Base-by-base conservation (phyloP, 2,888 invertebrate genomes). In the Tipula helvola region DNA sequence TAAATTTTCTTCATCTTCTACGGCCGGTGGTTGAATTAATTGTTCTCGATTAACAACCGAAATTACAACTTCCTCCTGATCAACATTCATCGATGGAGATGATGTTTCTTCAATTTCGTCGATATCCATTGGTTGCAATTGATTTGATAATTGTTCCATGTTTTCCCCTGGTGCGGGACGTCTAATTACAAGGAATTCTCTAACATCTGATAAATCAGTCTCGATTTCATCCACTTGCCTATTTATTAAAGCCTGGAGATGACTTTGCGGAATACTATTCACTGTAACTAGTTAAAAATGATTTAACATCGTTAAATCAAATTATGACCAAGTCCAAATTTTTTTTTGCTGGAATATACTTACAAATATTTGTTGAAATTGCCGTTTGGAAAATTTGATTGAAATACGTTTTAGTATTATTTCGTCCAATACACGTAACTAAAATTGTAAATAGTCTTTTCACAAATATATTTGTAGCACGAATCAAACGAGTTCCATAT, bases 51-150 rank as follows among this genome's bases (percentile, higher is more conserved):
- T 88, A 88, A 88, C 86, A 87, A 87, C 47, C 88, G 87, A 87
- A 88, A 83, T 57, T 2, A 57, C 57, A 57, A 57, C 36, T 36
- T 87, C 87, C 5, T 87, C 87, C 4, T 28, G n/a, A 39, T 86
- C 86, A 36, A 52, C 57, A 52, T 57, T 39, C 36, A 87, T 88
- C 87, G 86, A 88, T 88, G 87, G 88, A 88, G 83, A 88, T 87
- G 57, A 89, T 88, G 83, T 88, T 88, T 13, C 90, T 89, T 57
- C 89, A 83, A 91, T 90, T 88, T 93, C 89, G 88, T 92, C 94
- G 10, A 92, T 91, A 88, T 94, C 94, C 92, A 94, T 93, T 0
- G 92, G 89, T 90, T 90, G 87, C 18, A 71, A 36, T 85, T 87
- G 44, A 39, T 42, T 39, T 42, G 86, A 28, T 84, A 84, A n/a